These are phyloP conservation scores for Scolanthus callimorphus DNA, from an alignment of 92 coral and sea anemone genomes.

Conservation along the genomic window DNA sequence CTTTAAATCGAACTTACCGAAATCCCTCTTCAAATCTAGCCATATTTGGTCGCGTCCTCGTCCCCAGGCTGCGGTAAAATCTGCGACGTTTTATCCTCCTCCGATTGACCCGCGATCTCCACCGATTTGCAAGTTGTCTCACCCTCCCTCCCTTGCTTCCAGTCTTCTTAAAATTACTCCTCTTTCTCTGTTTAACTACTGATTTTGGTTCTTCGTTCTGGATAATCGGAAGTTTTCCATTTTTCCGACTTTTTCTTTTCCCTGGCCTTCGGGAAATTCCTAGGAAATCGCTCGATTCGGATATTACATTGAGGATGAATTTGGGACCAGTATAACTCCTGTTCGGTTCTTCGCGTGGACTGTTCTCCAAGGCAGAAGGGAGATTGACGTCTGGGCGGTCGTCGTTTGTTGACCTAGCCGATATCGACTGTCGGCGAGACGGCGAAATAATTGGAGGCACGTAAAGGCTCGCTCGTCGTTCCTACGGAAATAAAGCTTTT, in stretches of 20 bases:
- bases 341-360: too few species aligned
- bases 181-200: too few species aligned
- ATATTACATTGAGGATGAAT: background rate
- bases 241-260: background rate
- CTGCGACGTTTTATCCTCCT: background rate
- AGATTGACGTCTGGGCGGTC: background rate
- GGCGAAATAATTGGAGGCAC: background rate
- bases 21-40: slow-evolving; percentile 21
- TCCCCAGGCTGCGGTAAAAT: background rate
- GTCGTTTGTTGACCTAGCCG: background rate
- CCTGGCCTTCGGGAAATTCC: background rate
- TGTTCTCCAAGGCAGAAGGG: background rate
- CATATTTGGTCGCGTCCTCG: slow-evolving; percentile 7
- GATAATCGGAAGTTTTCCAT: background rate
- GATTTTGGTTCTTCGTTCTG: background rate
- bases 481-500: too few species aligned
- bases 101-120: background rate
- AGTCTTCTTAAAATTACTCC: too few species aligned
- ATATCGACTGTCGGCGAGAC: slow-evolving; percentile 3
- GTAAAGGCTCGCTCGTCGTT: background rate
- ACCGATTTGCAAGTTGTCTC: background rate
- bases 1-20: slow-evolving; percentile 32
- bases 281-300: background rate
- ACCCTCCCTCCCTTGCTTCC: too few species aligned
- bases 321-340: too few species aligned